phyloP scores from a whole-genome alignment of 35 echinoderm and acorn worm genomes.

The Apostichopus parvimensis region DNA sequence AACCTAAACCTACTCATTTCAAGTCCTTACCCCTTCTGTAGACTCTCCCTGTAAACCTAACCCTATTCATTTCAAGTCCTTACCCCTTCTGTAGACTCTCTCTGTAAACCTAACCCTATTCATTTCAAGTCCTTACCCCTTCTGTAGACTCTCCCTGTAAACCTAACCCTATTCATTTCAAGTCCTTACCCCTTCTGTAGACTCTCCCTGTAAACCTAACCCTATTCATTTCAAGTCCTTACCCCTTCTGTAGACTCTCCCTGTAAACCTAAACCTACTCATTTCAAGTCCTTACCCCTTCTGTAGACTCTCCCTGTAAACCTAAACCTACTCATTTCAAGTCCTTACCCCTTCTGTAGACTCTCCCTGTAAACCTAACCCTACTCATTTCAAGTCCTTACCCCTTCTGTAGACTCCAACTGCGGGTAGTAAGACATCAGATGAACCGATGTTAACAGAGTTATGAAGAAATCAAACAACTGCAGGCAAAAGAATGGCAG shows the following conservation, averaged over 20 bases:
- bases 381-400: constrained; percentile 63
- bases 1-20: constrained; percentile 55
- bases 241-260: no score
- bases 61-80: constrained; percentile 59
- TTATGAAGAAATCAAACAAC: constrained; percentile 99
- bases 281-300: no score
- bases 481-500: constrained; percentile 98
- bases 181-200: constrained; percentile 59
- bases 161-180: constrained; percentile 53
- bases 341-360: no score
- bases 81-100: constrained; percentile 52
- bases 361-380: neutral
- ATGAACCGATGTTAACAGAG: constrained; percentile 84
- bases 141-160: neutral
- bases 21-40: constrained; percentile 62
- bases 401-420: constrained; percentile 70
- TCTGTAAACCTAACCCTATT: constrained; percentile 38
- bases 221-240: no score
- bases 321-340: no score
- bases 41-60: neutral
- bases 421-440: constrained; percentile 96
- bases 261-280: no score
- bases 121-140: constrained; percentile 59
- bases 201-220: no score
- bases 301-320: no score